Evolutionary conservation across 2,113 vertebrate species (phyloP), one percentile per base, ranked within the genome.

Genomic region (Himantopus leucocephalus): DNA sequence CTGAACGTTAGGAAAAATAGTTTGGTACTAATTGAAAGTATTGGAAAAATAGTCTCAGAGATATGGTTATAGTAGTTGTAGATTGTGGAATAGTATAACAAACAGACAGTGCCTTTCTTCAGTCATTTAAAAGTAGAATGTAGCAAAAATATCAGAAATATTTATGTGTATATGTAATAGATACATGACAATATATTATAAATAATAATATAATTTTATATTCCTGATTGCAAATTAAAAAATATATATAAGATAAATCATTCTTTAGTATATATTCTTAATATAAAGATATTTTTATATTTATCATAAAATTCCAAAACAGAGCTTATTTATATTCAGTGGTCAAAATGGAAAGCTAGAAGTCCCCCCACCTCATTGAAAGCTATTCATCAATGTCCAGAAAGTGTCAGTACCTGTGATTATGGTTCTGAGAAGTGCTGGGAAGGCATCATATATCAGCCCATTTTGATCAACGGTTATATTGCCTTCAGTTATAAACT

Each of bases 401-500:
- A 92, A 85, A 34, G 20, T 85, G 68, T 84, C 77, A 89, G 70
- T 78, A 64, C 71, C 52, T 10, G 2, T 85, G 94, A 92, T 72
- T 94, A 75, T 48, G 21, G 56, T 72, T 71, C 66, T 60, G 47
- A 82, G 66, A 81, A 91, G 91, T 87, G 34, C 80, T 96, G 39
- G 43, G 70, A 89, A 96, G 39, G 16, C 34, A 91, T 78, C 60
- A 48, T 91, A 32, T 89, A 94, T 92, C 43, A 92, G 35, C 19
- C 27, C 2, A 0, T 93, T 96, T 95, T 91, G 87, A 95, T 93
- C 80, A 75, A 64, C 82, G 43, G 43, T 85, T 94, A 56, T 91
- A 85, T n/a, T 87, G 73, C 77, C 43, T 96, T 94, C 60, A 47
- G 79, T 91, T 94, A 48, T 58, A 94, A 96, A 73, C 68, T 75